Percentiles rank a stretch among this genome's conserved stretches.
Conservation (phyloP, 2,888 invertebrate species). For the Dorcus hopei region DNA sequence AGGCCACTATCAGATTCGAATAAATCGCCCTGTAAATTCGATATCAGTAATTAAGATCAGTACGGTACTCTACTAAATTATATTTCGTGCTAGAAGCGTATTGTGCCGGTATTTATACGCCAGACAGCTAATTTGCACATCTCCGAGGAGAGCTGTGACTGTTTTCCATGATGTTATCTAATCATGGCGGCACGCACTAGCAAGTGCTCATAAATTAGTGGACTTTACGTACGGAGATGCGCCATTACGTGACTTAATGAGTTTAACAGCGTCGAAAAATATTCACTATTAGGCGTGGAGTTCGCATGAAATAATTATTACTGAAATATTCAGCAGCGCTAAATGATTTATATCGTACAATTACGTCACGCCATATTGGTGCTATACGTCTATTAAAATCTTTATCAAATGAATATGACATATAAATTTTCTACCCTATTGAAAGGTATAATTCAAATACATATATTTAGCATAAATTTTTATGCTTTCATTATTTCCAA, state of each 20-base stretch:
- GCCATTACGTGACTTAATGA: conserved; percentile 32
- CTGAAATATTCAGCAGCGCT: conserved; percentile 10
- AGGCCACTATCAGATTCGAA: conserved; percentile 21
- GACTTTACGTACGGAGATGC: conserved; percentile 38
- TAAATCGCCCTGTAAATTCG: conserved; percentile 29
- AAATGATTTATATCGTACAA: conserved; percentile 12
- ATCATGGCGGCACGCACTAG: conserved; percentile 42
- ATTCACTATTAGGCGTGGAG: conserved; percentile 30
- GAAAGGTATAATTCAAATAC: no score
- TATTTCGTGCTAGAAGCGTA: conserved; percentile 38
- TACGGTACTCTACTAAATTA: conserved; percentile 38
- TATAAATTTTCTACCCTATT: no score
- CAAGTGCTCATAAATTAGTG: conserved; percentile 39
- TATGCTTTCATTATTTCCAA: no score
- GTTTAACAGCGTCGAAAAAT: conserved; percentile 29
- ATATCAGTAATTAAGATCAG: conserved; percentile 37
- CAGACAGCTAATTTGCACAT: conserved; percentile 45
- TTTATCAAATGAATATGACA: no score
- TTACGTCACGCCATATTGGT: background rate
- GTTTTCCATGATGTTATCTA: conserved; percentile 43
- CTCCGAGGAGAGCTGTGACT: conserved; percentile 42
- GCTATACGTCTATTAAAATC: no score
- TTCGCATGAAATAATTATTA: conserved; percentile 22
- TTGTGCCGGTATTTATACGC: conserved; percentile 37
- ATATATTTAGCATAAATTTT: no score